Evolutionary conservation across 2,113 vertebrate species (phyloP).

Genomic region (Copsychus sechellarum): DNA sequence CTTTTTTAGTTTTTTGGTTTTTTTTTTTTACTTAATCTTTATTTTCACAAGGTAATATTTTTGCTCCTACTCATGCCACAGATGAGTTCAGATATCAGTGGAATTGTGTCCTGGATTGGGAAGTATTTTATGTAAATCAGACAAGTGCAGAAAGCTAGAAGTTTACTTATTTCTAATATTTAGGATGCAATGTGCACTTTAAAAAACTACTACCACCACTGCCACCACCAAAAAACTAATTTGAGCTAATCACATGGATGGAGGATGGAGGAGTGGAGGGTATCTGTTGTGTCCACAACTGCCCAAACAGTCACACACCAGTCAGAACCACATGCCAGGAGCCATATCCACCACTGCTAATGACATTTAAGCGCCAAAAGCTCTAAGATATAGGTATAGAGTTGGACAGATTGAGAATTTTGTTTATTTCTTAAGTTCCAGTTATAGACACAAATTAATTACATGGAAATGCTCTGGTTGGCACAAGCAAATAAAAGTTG

Average conservation of each 20-base stretch:
- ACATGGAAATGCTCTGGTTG: not conserved
- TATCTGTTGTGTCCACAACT: not conserved
- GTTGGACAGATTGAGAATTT: not conserved
- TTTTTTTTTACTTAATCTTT: not conserved
- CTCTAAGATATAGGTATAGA: rapidly evolving
- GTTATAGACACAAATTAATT: not conserved
- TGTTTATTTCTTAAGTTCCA: not conserved
- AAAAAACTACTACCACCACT: not conserved
- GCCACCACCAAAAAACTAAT: not conserved
- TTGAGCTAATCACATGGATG: not conserved
- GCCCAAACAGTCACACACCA: not conserved
- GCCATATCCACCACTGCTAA: not conserved
- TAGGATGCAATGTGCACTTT: not conserved
- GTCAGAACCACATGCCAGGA: rapidly evolving
- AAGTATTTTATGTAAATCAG: not conserved
- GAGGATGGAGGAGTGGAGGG: not conserved
- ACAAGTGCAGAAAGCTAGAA: not conserved
- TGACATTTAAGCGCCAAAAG: not conserved
- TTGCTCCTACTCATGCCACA: not conserved
- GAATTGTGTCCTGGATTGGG: not conserved
- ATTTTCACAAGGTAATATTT: not conserved
- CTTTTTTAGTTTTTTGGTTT: too few relatives aligned
- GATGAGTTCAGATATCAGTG: not conserved
- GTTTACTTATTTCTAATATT: not conserved
- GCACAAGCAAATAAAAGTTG: not conserved